Evolutionary conservation across 2,797 vertebrate species (phyloP), one percentile per base, ranked within the genome.

Genomic region (Molothrus aeneus): DNA sequence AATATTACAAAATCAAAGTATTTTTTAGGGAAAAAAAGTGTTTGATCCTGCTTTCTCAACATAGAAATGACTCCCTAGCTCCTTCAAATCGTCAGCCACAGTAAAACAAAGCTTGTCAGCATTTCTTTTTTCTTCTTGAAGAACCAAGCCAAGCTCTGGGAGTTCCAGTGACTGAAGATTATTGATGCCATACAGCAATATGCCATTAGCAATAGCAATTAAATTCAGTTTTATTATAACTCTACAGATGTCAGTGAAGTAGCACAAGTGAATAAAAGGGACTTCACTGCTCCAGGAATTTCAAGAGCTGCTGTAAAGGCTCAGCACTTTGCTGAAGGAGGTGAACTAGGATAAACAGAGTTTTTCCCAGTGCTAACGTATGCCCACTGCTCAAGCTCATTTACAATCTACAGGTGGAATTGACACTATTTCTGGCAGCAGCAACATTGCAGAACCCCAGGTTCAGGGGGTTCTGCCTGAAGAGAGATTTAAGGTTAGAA

Each of bases 401-500:
- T 86, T 59, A 69, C 70, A 70, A 4, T 53, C 65, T 5, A 68
- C 45, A 85, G 73, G 36, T 22, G 22, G 10, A 64, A 80, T 10
- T 14, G 7, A 78, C 72, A 31, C 47, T 66, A 11, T 50, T 89
- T 79, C 56, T 91, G 50, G 53, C 20, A 80, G 34, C 60, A 71
- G 68, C 84, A 74, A 42, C 22, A 34, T 0, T 40, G 74, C 4
- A 84, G 42, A 24, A 73, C 28, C 15, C 21, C 40, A 31, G 77
- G 57, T 75, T 88, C 31, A 45, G 71, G 26, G 40, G 40, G 40
- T 90, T 80, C 48, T 70, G 47, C 51, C 61, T 91, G 79, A 87
- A 65, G 69, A 69, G 91, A 72, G 72, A 78, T 90, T 74, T 90
- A 80, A 50, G 74, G 74, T 87, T 73, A 95, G 48, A 92, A 87